Base-by-base conservation (phyloP, 2,797 vertebrate genomes). In the Pteronotus mesoamericanus region DNA sequence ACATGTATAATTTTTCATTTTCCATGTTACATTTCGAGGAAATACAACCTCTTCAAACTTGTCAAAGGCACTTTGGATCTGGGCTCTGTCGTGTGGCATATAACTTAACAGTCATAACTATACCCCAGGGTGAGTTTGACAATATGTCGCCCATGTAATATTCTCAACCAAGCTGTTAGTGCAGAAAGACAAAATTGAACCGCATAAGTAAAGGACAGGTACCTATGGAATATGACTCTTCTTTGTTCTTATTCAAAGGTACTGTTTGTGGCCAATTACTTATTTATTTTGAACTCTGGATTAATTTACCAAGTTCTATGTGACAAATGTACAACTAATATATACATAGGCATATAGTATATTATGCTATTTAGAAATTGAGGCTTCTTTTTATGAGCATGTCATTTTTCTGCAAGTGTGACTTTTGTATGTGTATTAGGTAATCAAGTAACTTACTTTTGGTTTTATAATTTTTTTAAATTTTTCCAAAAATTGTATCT, bases 1-100 rank as follows among this genome's bases (percentile, higher is more conserved):
- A 24, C 16, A 29, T 55, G 59, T 83, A 71, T 59, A 82, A 80
- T 82, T 90, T 95, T 95, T 86, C 37, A 37, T 69, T 64, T 66
- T 37, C 91, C 22, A 22, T 42, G 5, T 90, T 86, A 37, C 51
- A 57, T 83, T 89, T 95, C 29, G 57, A 82, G 64, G 68, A 91
- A 95, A 91, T 78, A 84, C 39, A 75, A 71, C 48, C 64, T 93
- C 83, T 96, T 94, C 68, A 66, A 86, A 83, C 53, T n/a, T 96
- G 79, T 95, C 91, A 83, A 12, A 93, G 71, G 48, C 32, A 39
- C 86, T 94, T 90, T 79, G 72, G n/a, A 83, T 86, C 5, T 66
- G 26, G 10, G n/a, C 44, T 86, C 32, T n/a, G 37, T n/a, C 53
- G 64, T 55, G 21, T 18, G 37, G 22, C 68, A 48, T 48, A 51